phyloP scores from a whole-genome alignment of 2,888 invertebrate species.

The Nipponacmea schrenckii region DNA sequence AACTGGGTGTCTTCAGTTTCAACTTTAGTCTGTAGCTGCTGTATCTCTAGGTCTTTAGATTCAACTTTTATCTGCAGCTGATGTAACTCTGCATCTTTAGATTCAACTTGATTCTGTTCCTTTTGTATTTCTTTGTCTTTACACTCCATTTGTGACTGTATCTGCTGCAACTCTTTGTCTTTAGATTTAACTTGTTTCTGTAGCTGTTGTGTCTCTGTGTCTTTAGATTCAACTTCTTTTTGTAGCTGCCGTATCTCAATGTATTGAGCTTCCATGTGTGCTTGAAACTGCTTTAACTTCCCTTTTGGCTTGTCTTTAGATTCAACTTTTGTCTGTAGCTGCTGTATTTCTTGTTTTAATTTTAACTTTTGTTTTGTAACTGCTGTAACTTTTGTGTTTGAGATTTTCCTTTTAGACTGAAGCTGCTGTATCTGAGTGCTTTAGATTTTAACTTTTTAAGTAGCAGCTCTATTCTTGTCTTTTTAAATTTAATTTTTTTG shows the following conservation, averaged over 20 bases:
- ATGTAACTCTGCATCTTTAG: not conserved
- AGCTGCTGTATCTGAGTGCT: not conserved
- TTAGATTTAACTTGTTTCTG: not conserved
- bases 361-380: not conserved
- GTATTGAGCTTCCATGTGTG: too few species aligned
- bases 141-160: not conserved
- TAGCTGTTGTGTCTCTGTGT: not conserved
- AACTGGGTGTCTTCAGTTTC: not conserved
- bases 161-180: not conserved
- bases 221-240: not conserved
- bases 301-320: conserved; percentile 19
- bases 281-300: not conserved
- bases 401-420: not conserved
- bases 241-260: not conserved
- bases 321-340: not conserved
- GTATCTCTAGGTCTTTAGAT: not conserved
- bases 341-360: too few species aligned
- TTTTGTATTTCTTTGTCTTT: not conserved
- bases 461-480: not conserved
- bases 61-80: not conserved
- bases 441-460: not conserved
- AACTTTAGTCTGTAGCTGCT: not conserved
- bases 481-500: not conserved
- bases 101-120: not conserved
- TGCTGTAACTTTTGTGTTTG: not conserved